phyloP scores from a whole-genome alignment of 2,113 vertebrate genomes.

The Neolamprologus tretocephalus region DNA sequence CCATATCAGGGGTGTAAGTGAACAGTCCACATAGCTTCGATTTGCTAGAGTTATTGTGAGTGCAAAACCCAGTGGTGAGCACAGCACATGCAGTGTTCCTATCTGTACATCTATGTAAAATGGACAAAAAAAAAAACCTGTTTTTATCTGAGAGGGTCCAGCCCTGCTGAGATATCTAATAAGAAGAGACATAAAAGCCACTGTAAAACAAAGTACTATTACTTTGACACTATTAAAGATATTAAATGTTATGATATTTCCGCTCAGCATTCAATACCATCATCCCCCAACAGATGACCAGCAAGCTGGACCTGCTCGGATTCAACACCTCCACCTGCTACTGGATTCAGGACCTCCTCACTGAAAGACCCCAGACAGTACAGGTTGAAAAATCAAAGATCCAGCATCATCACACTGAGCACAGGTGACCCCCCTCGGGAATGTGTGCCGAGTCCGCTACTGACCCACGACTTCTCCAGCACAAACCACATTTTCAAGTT shows the following conservation, averaged over 20 bases:
- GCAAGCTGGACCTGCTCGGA: background rate
- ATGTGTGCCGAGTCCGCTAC: background rate
- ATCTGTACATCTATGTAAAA: background rate
- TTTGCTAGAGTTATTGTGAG: background rate
- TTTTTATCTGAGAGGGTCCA: background rate
- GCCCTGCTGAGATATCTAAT: background rate
- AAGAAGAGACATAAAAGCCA: background rate
- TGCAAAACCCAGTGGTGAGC: background rate
- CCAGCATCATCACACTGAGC: background rate
- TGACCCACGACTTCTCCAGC: background rate
- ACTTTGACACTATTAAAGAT: background rate
- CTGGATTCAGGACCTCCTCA: background rate
- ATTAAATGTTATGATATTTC: background rate
- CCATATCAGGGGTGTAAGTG: background rate
- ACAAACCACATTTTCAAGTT: background rate
- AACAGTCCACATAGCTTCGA: background rate
- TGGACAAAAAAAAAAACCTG: rapidly evolving
- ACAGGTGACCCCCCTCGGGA: background rate
- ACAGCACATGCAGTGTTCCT: background rate
- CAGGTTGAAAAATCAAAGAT: background rate
- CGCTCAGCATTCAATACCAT: background rate
- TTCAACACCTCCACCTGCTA: background rate
- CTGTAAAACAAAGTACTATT: background rate
- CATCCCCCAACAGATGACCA: background rate
- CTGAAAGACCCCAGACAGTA: background rate